Evolutionary conservation across 2,113 vertebrate species (phyloP).

Genomic region (Lepisosteus osseus): DNA sequence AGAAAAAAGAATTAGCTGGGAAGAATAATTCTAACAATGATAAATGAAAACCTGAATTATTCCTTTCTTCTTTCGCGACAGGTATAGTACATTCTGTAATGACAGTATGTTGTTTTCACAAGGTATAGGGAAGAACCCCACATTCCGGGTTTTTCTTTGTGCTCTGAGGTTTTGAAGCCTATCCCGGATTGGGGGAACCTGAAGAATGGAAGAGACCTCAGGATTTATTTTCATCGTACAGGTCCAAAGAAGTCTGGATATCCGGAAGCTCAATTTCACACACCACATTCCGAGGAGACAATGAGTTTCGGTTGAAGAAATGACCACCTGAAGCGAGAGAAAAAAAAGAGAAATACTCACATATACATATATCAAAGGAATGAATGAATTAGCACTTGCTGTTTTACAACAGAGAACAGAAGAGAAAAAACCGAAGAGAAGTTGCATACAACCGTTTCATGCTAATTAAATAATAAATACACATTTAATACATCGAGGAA

Average conservation of each 20-base stretch:
- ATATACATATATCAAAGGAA: too few relatives aligned
- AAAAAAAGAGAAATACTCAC: conserved; percentile 28
- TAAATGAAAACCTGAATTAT: conserved; percentile 2
- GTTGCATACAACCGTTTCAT: too few relatives aligned
- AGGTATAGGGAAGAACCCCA: too few relatives aligned
- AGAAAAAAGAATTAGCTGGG: neutral
- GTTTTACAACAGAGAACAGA: too few relatives aligned
- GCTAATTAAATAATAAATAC: too few relatives aligned
- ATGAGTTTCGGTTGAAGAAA: conserved; percentile 83
- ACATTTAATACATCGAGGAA: too few relatives aligned
- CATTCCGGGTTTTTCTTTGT: neutral
- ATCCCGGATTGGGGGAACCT: neutral
- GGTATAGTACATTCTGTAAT: conserved; percentile 22
- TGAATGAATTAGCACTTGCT: too few relatives aligned
- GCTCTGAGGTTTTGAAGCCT: neutral
- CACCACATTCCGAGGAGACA: conserved; percentile 79
- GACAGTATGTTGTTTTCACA: conserved; percentile 20
- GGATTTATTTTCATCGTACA: conserved; percentile 93
- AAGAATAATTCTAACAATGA: conserved; percentile 1
- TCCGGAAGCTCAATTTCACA: conserved; percentile 89
- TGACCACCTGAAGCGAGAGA: conserved; percentile 70
- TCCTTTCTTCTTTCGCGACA: conserved; percentile 6
- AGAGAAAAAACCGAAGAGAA: too few relatives aligned
- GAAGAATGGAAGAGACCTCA: conserved; percentile 59
- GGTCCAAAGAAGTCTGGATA: conserved; percentile 84